These are phyloP conservation scores for Lophura swinhoii DNA, from an alignment of 2,797 vertebrate species.

Conservation along the genomic window DNA sequence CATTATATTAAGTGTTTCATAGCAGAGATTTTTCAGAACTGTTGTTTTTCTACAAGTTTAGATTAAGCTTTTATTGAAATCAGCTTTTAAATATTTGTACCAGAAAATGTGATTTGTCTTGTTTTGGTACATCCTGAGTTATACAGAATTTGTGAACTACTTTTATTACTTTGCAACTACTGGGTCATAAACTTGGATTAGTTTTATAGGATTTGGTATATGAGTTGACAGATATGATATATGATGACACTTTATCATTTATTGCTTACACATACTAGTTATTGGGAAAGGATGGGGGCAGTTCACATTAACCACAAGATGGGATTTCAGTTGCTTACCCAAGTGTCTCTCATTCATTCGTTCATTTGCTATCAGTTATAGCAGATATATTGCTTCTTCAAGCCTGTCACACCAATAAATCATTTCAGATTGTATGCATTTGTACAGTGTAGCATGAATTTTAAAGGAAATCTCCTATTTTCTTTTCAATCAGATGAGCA, in stretches of 20 bases:
- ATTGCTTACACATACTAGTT: slow-evolving; percentile 68
- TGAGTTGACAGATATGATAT: slow-evolving; percentile 65
- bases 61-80: neutral
- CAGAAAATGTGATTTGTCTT: slow-evolving; percentile 51
- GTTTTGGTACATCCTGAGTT: slow-evolving; percentile 28
- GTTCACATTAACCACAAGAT: slow-evolving; percentile 64
- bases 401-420: slow-evolving; percentile 80
- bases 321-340: slow-evolving; percentile 68
- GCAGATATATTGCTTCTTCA: slow-evolving; percentile 77
- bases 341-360: slow-evolving; percentile 66
- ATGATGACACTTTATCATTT: slow-evolving; percentile 72
- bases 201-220: slow-evolving; percentile 58
- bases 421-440: slow-evolving; percentile 72
- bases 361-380: slow-evolving; percentile 76
- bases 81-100: slow-evolving; percentile 38
- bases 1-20: neutral
- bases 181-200: slow-evolving; percentile 64
- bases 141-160: slow-evolving; percentile 38
- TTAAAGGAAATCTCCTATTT: slow-evolving; percentile 82
- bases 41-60: neutral
- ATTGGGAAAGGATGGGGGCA: slow-evolving; percentile 47
- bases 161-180: slow-evolving; percentile 55
- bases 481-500: slow-evolving; percentile 91
- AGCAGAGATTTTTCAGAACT: neutral
- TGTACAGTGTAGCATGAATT: slow-evolving; percentile 72